These are phyloP conservation scores for Pygoscelis antarcticus DNA, from an alignment of 2,113 vertebrate species.

Conservation along the genomic window DNA sequence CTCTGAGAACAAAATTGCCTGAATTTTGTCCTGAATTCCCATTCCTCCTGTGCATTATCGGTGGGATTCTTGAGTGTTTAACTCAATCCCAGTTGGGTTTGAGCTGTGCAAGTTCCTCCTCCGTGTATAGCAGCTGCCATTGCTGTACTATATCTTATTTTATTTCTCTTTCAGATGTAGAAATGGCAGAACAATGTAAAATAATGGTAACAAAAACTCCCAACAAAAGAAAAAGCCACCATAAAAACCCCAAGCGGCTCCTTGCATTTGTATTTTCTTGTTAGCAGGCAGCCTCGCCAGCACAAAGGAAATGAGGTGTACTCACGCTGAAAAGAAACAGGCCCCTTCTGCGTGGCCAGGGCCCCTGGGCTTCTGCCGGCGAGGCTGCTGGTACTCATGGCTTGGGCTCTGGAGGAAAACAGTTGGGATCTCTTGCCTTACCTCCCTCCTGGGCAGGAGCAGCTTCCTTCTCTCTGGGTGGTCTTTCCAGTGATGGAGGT, in stretches of 20 bases:
- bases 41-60: background rate
- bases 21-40: background rate
- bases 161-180: background rate
- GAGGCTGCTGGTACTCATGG: background rate
- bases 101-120: background rate
- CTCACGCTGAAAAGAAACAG: constrained; percentile 18
- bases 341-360: background rate
- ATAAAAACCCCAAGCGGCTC: background rate
- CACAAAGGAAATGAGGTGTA: background rate
- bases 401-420: background rate
- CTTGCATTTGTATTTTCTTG: background rate
- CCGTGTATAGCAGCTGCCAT: background rate
- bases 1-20: background rate
- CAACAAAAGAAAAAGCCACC: background rate
- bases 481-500: constrained; percentile 10
- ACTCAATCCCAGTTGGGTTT: background rate
- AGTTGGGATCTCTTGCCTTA: background rate
- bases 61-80: background rate
- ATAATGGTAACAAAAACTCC: background rate
- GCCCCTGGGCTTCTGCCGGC: background rate
- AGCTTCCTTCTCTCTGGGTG: constrained; percentile 42
- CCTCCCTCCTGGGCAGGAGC: background rate
- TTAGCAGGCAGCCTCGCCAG: background rate
- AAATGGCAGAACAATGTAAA: background rate
- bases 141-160: background rate